Evolutionary conservation across 2,113 vertebrate species (phyloP).

Genomic region (Eonycteris spelaea): DNA sequence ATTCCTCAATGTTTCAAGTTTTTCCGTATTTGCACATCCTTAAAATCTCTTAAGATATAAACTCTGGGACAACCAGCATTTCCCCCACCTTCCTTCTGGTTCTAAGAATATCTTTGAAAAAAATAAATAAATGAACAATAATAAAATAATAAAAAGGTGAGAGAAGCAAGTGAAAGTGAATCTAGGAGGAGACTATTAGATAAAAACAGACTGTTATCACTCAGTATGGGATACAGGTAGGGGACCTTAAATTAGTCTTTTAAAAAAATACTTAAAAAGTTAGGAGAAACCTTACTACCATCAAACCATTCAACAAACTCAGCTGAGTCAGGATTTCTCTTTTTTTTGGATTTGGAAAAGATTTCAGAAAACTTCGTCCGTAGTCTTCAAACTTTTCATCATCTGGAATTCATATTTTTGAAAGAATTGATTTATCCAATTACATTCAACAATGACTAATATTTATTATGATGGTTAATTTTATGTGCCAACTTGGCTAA

Average conservation of each 20-base stretch:
- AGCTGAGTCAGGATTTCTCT: background rate
- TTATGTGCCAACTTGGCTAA: background rate
- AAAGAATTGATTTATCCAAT: background rate
- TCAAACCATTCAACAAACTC: background rate
- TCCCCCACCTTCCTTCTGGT: background rate
- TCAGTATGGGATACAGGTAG: background rate
- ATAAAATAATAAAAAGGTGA: background rate
- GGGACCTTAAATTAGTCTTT: background rate
- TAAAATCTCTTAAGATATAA: background rate
- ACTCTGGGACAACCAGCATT: background rate
- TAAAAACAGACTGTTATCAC: background rate
- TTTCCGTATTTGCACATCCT: background rate
- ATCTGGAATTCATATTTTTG: slow-evolving; percentile 18
- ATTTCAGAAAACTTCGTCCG: background rate
- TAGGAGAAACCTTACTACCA: background rate
- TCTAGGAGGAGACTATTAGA: background rate
- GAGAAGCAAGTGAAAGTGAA: background rate
- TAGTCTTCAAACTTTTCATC: background rate
- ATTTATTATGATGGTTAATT: background rate
- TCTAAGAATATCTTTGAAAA: slow-evolving; percentile 11
- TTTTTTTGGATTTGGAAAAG: background rate
- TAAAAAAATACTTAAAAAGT: background rate
- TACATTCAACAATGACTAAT: background rate
- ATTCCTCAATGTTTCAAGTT: background rate
- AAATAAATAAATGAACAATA: background rate